Conservation (phyloP, 2,113 vertebrate species). For the Malurus cyaneus region DNA sequence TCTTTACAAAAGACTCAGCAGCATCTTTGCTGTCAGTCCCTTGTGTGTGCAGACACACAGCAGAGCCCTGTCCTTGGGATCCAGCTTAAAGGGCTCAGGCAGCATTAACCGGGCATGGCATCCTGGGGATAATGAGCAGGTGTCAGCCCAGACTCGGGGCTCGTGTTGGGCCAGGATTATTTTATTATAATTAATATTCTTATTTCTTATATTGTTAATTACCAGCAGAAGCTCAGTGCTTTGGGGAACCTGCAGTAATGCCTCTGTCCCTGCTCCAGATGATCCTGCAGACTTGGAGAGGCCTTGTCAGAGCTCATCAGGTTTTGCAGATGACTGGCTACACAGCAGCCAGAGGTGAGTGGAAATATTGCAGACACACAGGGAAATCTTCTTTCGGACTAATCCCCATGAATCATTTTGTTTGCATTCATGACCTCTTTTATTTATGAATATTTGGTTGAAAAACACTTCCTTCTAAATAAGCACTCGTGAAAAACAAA, state of each 20-base stretch:
- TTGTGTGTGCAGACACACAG: neutral
- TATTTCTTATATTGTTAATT: slow-evolving; percentile 46
- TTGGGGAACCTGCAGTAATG: neutral
- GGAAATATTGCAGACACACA: neutral
- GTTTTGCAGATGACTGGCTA: neutral
- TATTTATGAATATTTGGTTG: neutral
- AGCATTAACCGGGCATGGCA: neutral
- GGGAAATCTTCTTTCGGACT: slow-evolving; percentile 19
- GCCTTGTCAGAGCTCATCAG: slow-evolving; percentile 17
- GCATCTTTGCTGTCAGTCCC: neutral
- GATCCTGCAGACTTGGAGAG: neutral
- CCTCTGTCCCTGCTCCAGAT: neutral
- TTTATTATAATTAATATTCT: slow-evolving; percentile 62
- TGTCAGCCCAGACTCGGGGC: slow-evolving; percentile 33
- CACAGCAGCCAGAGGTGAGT: neutral
- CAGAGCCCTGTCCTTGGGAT: neutral
- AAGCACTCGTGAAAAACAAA: slow-evolving; percentile 16
- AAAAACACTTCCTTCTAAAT: neutral
- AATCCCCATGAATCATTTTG: neutral
- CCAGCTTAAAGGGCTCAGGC: slow-evolving; percentile 21
- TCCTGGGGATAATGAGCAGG: slow-evolving; percentile 23
- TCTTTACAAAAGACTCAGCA: neutral
- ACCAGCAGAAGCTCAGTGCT: slow-evolving; percentile 11
- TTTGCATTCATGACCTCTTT: slow-evolving; percentile 15
- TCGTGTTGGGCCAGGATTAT: neutral